A percentile compares a stretch with the other conserved stretches of the same genome.
These are phyloP conservation scores for Ophiothrix spiculata DNA, from an alignment of 35 echinoderm and acorn worm species.

Conservation along the genomic window DNA sequence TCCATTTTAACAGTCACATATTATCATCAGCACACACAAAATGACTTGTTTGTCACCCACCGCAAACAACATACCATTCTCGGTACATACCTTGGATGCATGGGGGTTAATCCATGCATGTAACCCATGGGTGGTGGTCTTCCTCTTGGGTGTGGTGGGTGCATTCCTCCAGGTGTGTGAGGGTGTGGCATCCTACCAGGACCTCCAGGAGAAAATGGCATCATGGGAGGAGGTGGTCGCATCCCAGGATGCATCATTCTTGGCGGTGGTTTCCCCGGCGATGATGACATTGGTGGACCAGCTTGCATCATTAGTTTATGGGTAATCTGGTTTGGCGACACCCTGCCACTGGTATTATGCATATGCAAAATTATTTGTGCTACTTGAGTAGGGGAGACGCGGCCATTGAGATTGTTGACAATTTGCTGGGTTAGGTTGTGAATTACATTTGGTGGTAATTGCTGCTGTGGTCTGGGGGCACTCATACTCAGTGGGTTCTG, in stretches of 20 bases:
- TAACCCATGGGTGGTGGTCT: background rate
- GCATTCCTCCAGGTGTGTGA: constrained; percentile 37
- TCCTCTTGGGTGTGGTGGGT: constrained; percentile 12
- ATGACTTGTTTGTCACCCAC: too few relatives aligned
- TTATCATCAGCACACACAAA: too few relatives aligned
- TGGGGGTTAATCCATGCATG: constrained; percentile 67
- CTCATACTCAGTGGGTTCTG: background rate
- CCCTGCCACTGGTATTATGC: constrained; percentile 55
- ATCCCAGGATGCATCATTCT: background rate
- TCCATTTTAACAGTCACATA: too few relatives aligned
- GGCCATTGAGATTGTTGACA: constrained; percentile 62
- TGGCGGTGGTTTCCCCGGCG: background rate
- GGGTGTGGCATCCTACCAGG: background rate
- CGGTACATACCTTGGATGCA: constrained; percentile 68
- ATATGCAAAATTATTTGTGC: constrained; percentile 65
- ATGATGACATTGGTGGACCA: background rate
- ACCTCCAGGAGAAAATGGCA: constrained; percentile 16
- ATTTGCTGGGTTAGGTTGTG: constrained; percentile 77
- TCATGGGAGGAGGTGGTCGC: constrained; percentile 18
- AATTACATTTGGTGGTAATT: constrained; percentile 10
- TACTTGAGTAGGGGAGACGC: constrained; percentile 73
- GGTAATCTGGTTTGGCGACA: constrained; percentile 69
- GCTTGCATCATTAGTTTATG: constrained; percentile 47
- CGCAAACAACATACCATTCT: too few relatives aligned
- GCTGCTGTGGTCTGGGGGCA: constrained; percentile 12